A percentile compares a stretch with the other conserved stretches of the same genome.
Conservation (phyloP, 2,113 vertebrate species). For the Stegastes partitus region DNA sequence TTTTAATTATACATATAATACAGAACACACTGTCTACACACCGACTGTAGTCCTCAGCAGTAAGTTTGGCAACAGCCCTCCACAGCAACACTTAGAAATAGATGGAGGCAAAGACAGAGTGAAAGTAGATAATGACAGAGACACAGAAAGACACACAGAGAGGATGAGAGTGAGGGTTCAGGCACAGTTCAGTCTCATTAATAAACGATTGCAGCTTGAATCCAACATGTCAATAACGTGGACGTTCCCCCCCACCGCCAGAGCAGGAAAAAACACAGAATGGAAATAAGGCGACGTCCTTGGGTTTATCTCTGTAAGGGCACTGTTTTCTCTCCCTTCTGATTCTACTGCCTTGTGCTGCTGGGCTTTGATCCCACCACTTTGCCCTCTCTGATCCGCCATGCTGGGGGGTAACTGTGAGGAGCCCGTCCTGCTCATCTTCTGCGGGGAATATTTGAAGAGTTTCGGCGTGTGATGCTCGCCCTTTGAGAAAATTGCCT, state of each 20-base stretch:
- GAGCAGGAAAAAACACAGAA: slow-evolving; percentile 39
- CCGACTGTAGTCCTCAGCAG: not conserved
- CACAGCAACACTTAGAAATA: not conserved
- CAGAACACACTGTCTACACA: not conserved
- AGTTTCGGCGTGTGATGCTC: slow-evolving; percentile 25
- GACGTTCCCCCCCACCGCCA: not conserved
- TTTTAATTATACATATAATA: not conserved
- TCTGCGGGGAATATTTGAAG: slow-evolving; percentile 29
- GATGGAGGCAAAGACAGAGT: not conserved
- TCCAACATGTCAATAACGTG: slow-evolving; percentile 48
- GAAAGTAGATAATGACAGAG: not conserved
- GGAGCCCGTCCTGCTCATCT: slow-evolving; percentile 21
- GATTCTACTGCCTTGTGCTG: slow-evolving; percentile 14
- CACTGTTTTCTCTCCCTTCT: slow-evolving; percentile 4
- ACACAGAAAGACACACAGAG: not conserved
- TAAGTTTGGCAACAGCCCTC: not conserved
- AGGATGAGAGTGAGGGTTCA: slow-evolving; percentile 40
- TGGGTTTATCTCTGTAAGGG: slow-evolving; percentile 17
- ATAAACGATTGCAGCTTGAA: slow-evolving; percentile 55
- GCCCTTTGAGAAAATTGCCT: slow-evolving; percentile 42
- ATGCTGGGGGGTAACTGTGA: slow-evolving; percentile 7
- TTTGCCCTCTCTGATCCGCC: slow-evolving; percentile 50
- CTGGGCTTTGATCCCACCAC: slow-evolving; percentile 48
- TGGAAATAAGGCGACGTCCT: slow-evolving; percentile 54
- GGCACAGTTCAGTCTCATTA: slow-evolving; percentile 63